Conservation (phyloP, 2,888 invertebrate species). For the Polietes domitor region DNA sequence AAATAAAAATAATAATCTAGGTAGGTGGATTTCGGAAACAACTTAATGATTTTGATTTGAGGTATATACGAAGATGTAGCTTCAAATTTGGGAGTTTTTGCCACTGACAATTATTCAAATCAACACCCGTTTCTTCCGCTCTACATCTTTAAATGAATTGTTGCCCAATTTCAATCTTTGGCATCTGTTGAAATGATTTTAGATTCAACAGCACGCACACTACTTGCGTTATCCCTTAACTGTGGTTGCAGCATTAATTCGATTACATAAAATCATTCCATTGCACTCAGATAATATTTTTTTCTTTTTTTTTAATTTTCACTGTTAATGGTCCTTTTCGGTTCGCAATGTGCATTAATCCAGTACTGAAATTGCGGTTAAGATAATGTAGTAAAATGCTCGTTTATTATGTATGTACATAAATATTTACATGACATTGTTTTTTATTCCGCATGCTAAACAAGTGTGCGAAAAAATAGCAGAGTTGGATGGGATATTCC, state of each 20-base stretch:
- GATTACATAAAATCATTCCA: conserved; percentile 4
- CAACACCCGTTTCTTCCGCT: too few species aligned
- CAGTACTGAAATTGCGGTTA: conserved; percentile 33
- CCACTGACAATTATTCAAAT: too few species aligned
- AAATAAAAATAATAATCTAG: too few species aligned
- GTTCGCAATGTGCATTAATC: conserved; percentile 23
- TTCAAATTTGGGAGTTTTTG: too few species aligned
- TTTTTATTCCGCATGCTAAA: neutral
- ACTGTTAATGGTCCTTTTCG: conserved; percentile 5
- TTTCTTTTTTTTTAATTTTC: conserved; percentile 12
- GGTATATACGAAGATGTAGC: too few species aligned
- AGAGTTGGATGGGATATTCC: too few species aligned
- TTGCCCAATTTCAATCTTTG: too few species aligned
- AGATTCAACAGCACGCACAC: too few species aligned
- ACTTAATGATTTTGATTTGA: too few species aligned
- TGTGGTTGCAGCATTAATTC: conserved; percentile 21
- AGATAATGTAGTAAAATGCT: conserved; percentile 41
- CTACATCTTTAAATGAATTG: too few species aligned
- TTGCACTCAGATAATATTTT: neutral
- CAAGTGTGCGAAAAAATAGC: neutral
- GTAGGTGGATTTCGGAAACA: too few species aligned
- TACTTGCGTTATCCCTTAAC: conserved; percentile 2
- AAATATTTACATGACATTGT: conserved; percentile 33
- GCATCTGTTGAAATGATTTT: too few species aligned
- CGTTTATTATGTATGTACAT: conserved; percentile 37